These are phyloP conservation scores for Corythornis leucogaster DNA, from an alignment of 2,797 vertebrate genomes.

Conservation along the genomic window DNA sequence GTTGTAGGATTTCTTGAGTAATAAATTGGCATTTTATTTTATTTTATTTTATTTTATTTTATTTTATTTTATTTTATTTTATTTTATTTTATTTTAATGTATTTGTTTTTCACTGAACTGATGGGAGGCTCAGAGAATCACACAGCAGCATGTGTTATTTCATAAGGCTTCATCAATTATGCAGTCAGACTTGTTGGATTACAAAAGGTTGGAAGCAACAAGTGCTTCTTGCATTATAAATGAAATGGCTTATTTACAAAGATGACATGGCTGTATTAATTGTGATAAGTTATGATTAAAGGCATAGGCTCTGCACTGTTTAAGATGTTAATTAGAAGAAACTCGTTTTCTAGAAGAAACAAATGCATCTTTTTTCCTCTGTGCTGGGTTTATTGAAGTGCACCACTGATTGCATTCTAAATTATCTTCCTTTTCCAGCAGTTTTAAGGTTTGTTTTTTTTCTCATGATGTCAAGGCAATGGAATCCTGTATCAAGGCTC, in stretches of 20 bases:
- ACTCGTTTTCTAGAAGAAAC: not conserved
- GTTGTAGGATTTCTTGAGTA: not conserved
- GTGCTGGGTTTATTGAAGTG: not conserved
- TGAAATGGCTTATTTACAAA: constrained; percentile 47
- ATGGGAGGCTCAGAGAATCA: constrained; percentile 6
- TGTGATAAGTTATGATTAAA: constrained; percentile 29
- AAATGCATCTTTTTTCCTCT: not conserved
- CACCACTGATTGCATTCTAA: not conserved
- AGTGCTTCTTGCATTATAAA: constrained; percentile 43
- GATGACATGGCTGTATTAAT: constrained; percentile 30
- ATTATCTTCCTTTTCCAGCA: not conserved
- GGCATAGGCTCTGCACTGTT: not conserved
- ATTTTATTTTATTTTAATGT: no score
- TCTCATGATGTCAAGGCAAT: not conserved
- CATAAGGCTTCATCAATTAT: constrained; percentile 52
- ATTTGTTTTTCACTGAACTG: constrained; percentile 5
- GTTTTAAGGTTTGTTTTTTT: not conserved
- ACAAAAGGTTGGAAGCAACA: constrained; percentile 51
- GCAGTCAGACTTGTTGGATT: constrained; percentile 40
- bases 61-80: not conserved
- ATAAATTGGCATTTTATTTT: not conserved
- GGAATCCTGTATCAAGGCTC: not conserved
- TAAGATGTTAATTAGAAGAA: constrained; percentile 31
- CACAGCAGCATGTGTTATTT: not conserved
- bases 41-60: no score